phyloP scores from a whole-genome alignment of 1,140 invertebrate genomes.

The Drosophila yakuba region DNA sequence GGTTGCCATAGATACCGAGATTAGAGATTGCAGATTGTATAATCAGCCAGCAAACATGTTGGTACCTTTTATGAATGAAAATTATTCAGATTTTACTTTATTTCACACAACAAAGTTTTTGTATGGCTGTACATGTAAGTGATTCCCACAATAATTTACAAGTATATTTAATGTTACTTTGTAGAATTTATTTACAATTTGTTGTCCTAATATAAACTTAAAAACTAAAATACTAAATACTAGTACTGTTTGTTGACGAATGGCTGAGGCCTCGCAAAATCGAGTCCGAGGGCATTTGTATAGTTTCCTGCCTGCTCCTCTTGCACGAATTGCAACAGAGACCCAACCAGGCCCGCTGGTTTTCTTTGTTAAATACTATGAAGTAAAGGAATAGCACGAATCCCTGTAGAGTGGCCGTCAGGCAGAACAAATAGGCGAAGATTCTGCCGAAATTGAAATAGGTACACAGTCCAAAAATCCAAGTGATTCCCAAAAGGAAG shows the following conservation, averaged over 20 bases:
- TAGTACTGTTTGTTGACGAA: constrained; percentile 14
- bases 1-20: constrained; percentile 2
- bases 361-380: constrained; percentile 87
- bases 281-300: constrained; percentile 16
- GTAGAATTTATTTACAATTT: no score
- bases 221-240: constrained; percentile 12
- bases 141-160: no score
- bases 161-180: no score
- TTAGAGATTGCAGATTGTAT: constrained; percentile 12
- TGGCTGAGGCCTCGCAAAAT: constrained; percentile 5
- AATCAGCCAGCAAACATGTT: constrained; percentile 11
- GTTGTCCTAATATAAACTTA: no score
- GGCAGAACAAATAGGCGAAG: constrained; percentile 88
- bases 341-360: constrained; percentile 86
- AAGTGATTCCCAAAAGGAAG: constrained; percentile 88
- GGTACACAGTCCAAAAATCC: constrained; percentile 88
- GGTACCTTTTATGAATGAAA: not conserved
- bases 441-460: constrained; percentile 85
- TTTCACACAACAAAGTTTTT: no score
- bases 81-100: not conserved
- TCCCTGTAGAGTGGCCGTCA: constrained; percentile 88
- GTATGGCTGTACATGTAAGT: no score
- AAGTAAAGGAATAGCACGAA: constrained; percentile 89
- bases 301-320: not conserved
- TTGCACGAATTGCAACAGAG: constrained; percentile 16